Conservation (phyloP, 2,797 vertebrate species). For the Numenius phaeopus region DNA sequence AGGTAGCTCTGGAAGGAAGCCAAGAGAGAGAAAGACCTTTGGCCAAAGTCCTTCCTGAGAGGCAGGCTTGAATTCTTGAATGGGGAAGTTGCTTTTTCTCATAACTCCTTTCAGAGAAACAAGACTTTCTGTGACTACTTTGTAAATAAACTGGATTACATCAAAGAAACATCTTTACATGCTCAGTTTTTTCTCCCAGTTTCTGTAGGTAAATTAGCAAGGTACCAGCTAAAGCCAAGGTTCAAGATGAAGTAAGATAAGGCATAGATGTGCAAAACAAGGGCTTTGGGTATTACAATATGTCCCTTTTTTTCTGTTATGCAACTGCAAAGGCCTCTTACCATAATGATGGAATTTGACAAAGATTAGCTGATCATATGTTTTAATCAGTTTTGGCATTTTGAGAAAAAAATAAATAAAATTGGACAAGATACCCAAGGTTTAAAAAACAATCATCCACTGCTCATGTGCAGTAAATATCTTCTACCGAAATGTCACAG, state of each 20-base stretch:
- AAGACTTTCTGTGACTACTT: neutral
- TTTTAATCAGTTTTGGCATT: constrained; percentile 31
- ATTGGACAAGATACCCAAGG: neutral
- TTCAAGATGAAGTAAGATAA: neutral
- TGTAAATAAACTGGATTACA: neutral
- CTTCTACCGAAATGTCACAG: constrained; percentile 11
- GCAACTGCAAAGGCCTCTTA: neutral
- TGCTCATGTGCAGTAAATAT: neutral
- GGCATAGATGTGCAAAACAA: neutral
- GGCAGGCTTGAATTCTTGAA: neutral
- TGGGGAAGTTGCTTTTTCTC: neutral
- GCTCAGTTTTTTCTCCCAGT: neutral
- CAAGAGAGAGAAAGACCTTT: neutral
- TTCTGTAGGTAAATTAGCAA: neutral
- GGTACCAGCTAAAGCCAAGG: neutral
- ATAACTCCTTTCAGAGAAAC: neutral
- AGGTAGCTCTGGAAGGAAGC: neutral
- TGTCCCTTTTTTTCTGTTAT: neutral
- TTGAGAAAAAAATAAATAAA: neutral
- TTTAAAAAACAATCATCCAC: constrained; percentile 13
- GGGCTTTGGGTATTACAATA: neutral
- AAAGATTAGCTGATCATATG: neutral
- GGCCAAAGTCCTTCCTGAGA: neutral
- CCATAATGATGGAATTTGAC: neutral
- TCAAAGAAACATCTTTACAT: neutral